Evolutionary conservation across 2,113 vertebrate species (phyloP), one percentile per base, ranked within the genome.

Genomic region (Petrocephalus microphthalmus): DNA sequence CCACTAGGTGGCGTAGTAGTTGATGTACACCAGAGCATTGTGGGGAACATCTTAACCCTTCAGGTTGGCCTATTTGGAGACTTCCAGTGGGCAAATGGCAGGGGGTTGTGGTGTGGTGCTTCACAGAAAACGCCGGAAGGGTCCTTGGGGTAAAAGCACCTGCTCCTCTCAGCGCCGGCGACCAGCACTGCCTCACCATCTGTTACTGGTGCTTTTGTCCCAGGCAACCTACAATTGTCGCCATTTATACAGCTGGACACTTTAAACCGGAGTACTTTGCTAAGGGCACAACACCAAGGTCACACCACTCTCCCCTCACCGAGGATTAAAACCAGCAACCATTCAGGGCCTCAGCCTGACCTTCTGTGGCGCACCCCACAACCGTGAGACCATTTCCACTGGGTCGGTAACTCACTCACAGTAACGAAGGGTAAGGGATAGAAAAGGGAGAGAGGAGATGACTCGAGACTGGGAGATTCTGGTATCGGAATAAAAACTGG

Each of bases 281-380:
- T 42, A 78, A 78, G 71, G 71, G 17, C 51, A 78, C 47, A 45
- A 45, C 51, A 53, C 22, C 85, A 4, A 82, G 82, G 81, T n/a
- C 88, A 86, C 54, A 13, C 82, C 74, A 87, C 3, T 74, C 67
- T 37, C 20, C 67, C 29, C 67, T 29, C 29, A 3, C 33, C 33
- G 29, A 78, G 33, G 71, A 42, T 33, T 78, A 37, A 29, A 85
- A 87, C 88, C 83, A 78, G 33, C 71, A 42, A 78, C 71, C 71
- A 78, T 19, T 42, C 71, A 42, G 71, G 71, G 19, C 29, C 71
- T 42, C 33, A 37, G 19, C 1, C 71, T 42, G 71, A 42, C 15
- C 71, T 78, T 78, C 33, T 2, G 33, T 42, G 71, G n/a, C 60
- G 10, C 60, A 67, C 60, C 47, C 60, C 60, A 67, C 25, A 67